A percentile compares a stretch with the other conserved stretches of the same genome.
Conservation (phyloP, 64 coral and sea anemone genomes). For the Montipora foliosa region DNA sequence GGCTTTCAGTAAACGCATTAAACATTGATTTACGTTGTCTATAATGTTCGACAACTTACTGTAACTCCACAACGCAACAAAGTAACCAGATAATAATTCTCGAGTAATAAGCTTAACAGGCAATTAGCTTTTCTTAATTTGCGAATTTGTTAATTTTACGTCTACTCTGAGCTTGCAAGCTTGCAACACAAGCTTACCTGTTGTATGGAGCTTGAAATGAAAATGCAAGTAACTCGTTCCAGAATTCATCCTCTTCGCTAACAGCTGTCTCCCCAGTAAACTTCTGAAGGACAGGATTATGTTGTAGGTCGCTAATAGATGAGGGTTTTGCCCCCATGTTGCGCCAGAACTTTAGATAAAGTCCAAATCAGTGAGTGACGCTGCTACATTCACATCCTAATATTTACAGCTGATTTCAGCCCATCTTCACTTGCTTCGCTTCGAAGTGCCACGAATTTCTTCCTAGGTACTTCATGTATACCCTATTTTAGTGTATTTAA, state of each 20-base stretch:
- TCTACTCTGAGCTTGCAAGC: background rate
- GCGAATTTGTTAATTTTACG: background rate
- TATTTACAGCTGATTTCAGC: background rate
- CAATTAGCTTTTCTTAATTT: background rate
- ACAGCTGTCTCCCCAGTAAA: conserved; percentile 84
- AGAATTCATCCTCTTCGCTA: conserved; percentile 84
- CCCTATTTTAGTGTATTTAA: no score
- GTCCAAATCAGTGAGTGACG: no score
- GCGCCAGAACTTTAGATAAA: background rate
- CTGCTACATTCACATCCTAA: no score
- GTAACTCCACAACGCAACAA: background rate
- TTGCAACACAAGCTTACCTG: conserved; percentile 53
- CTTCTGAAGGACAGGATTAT: conserved; percentile 90
- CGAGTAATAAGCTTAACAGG: background rate
- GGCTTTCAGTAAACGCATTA: no score
- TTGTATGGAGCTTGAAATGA: conserved; percentile 87
- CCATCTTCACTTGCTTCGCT: background rate
- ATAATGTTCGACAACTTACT: no score
- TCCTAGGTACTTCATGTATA: background rate
- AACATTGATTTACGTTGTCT: no score
- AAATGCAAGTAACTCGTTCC: conserved; percentile 91
- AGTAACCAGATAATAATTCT: background rate
- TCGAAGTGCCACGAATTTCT: conserved; percentile 79
- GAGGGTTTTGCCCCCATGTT: conserved; percentile 98
- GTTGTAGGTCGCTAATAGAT: conserved; percentile 95